Percentiles rank a stretch among this genome's conserved stretches.
Conservation (phyloP, 1,140 invertebrate species). For the Choristoneura fumiferana region DNA sequence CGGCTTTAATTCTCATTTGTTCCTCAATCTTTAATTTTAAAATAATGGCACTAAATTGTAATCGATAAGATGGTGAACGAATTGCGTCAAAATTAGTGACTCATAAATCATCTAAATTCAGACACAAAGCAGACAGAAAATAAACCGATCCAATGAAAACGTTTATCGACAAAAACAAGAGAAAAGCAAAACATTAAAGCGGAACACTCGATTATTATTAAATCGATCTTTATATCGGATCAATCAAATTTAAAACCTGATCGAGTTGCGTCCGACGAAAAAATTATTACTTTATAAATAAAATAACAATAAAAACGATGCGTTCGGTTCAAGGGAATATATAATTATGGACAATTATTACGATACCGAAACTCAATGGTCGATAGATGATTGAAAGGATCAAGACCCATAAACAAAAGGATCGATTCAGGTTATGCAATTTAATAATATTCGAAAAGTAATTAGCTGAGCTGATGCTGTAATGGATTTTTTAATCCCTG, state of each 20-base stretch:
- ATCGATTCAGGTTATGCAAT: slow-evolving; percentile 73
- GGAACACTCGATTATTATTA: slow-evolving; percentile 66
- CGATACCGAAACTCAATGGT: slow-evolving; percentile 73
- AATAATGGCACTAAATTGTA: slow-evolving; percentile 21
- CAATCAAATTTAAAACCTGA: slow-evolving; percentile 76
- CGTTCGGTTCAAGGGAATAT: slow-evolving; percentile 71
- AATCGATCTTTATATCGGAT: slow-evolving; percentile 75
- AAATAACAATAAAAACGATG: slow-evolving; percentile 78
- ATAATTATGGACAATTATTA: slow-evolving; percentile 78
- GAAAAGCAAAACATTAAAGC: slow-evolving; percentile 47
- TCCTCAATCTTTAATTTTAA: slow-evolving; percentile 29
- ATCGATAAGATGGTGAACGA: slow-evolving; percentile 22
- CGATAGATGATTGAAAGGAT: slow-evolving; percentile 77
- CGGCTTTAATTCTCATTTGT: slow-evolving; percentile 3
- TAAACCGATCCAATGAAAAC: slow-evolving; percentile 44
- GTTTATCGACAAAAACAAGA: slow-evolving; percentile 55
- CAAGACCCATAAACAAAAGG: slow-evolving; percentile 75
- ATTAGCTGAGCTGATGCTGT: slow-evolving; percentile 68
- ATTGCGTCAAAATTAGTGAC: slow-evolving; percentile 35
- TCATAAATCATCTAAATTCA: slow-evolving; percentile 42
- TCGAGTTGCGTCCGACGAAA: slow-evolving; percentile 64
- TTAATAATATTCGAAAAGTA: slow-evolving; percentile 65
- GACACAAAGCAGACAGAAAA: slow-evolving; percentile 41
- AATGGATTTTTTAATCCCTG: slow-evolving; percentile 39
- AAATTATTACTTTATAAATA: slow-evolving; percentile 78